Percentiles rank a stretch among this genome's conserved stretches.
Conservation (phyloP, 2,888 invertebrate species). For the Orchesellides sinensis region DNA sequence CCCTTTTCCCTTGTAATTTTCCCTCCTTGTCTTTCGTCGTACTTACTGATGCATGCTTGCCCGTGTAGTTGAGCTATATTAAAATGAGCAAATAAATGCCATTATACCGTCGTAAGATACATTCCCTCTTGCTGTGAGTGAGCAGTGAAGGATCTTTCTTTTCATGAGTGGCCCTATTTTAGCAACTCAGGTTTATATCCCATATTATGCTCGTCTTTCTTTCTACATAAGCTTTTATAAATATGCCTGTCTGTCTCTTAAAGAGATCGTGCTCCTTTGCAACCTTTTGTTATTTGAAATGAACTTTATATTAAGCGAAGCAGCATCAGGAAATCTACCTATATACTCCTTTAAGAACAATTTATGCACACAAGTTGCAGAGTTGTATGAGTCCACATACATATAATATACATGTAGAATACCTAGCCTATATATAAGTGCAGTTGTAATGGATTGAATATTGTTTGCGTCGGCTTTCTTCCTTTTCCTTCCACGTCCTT, state of each 20-base stretch:
- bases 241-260: conserved; percentile 24
- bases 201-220: neutral
- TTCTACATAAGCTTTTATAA: conserved; percentile 4
- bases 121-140: conserved; percentile 47
- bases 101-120: neutral
- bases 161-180: conserved; percentile 64
- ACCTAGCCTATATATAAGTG: neutral
- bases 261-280: conserved; percentile 60
- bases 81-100: conserved; percentile 7
- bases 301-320: conserved; percentile 36
- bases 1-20: conserved; percentile 65
- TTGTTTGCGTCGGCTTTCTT: neutral
- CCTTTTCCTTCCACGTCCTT: neutral
- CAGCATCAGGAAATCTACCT: no score
- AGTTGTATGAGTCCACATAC: no score
- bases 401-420: no score
- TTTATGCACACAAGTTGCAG: no score
- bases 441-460: neutral
- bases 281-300: conserved; percentile 54
- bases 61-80: conserved; percentile 4
- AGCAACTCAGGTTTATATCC: conserved; percentile 43
- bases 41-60: conserved; percentile 43
- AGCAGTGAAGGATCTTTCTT: conserved; percentile 59
- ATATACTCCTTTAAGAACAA: no score
- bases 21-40: conserved; percentile 57